phyloP scores from a whole-genome alignment of 1,140 invertebrate species.

The Drosophila kanapiae region DNA sequence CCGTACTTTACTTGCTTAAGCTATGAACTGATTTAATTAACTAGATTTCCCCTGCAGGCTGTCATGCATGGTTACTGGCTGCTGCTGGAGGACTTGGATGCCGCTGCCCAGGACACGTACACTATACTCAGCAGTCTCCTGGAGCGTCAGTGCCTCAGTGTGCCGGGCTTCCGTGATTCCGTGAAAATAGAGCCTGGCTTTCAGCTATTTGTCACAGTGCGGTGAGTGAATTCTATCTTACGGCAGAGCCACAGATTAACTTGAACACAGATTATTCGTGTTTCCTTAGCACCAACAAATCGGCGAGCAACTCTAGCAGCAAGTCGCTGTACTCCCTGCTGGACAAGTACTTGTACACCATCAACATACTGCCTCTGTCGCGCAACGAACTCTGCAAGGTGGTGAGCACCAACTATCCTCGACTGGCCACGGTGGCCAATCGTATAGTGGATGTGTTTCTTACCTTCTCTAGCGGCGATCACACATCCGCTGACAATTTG shows the following conservation, averaged over 20 bases:
- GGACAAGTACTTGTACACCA: slow-evolving; percentile 93
- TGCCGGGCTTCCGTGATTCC: slow-evolving; percentile 94
- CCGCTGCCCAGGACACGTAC: slow-evolving; percentile 96
- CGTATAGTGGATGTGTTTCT: slow-evolving; percentile 94
- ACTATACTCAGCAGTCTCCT: slow-evolving; percentile 94
- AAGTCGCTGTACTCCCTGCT: slow-evolving; percentile 89
- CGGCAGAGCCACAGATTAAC: too few species aligned
- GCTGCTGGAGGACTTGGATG: slow-evolving; percentile 98
- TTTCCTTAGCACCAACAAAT: slow-evolving; percentile 84
- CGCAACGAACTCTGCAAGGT: slow-evolving; percentile 90
- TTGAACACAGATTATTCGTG: too few species aligned
- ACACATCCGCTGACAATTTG: slow-evolving; percentile 85
- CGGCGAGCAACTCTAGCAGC: slow-evolving; percentile 85
- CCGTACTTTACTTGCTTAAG: too few species aligned
- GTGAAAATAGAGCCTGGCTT: slow-evolving; percentile 93
- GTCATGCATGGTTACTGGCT: slow-evolving; percentile 96
- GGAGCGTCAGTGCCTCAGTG: slow-evolving; percentile 92
- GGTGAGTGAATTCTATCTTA: slow-evolving; percentile 86
- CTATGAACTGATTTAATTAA: background rate
- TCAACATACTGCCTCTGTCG: slow-evolving; percentile 93
- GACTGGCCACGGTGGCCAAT: slow-evolving; percentile 90
- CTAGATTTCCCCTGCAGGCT: slow-evolving; percentile 87
- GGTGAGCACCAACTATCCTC: slow-evolving; percentile 90
- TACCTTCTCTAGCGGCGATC: slow-evolving; percentile 90
- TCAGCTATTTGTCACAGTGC: slow-evolving; percentile 95